Percentiles rank a stretch among this genome's conserved stretches.
phyloP scores from a whole-genome alignment of 2,113 vertebrate genomes.

The Empidonax traillii region DNA sequence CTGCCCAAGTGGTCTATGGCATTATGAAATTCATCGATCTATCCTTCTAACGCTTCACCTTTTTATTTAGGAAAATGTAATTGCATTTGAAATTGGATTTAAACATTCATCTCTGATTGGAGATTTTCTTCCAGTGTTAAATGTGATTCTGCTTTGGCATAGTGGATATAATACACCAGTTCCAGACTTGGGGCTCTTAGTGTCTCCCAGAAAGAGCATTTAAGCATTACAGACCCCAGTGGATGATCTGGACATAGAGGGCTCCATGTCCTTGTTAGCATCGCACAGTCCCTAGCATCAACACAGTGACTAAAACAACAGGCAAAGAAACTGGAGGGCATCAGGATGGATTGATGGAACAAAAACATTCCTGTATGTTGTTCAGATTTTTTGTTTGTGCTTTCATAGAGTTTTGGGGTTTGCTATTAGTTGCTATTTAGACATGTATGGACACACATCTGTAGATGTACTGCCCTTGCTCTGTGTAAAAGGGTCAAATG shows the following conservation, averaged over 20 bases:
- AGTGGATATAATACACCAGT: fast-evolving
- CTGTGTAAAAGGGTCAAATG: background rate
- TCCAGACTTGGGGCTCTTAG: background rate
- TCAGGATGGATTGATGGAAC: background rate
- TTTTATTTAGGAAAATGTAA: background rate
- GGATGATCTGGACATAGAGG: background rate
- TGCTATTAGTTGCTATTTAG: background rate
- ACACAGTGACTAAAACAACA: background rate
- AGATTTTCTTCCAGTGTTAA: background rate
- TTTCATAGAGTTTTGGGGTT: background rate
- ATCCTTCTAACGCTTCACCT: background rate
- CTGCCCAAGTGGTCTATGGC: background rate
- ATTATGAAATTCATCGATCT: background rate
- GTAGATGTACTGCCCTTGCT: background rate
- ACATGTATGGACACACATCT: background rate
- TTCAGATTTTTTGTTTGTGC: background rate
- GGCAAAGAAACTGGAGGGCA: background rate
- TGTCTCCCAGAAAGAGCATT: background rate
- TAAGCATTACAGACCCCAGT: background rate
- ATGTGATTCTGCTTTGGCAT: background rate
- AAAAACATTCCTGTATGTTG: background rate
- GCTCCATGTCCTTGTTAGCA: background rate
- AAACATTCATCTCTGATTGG: background rate
- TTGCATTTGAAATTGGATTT: background rate
- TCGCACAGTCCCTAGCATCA: background rate